phyloP scores from a whole-genome alignment of 2,888 invertebrate genomes.

The Lissonota sp. region DNA sequence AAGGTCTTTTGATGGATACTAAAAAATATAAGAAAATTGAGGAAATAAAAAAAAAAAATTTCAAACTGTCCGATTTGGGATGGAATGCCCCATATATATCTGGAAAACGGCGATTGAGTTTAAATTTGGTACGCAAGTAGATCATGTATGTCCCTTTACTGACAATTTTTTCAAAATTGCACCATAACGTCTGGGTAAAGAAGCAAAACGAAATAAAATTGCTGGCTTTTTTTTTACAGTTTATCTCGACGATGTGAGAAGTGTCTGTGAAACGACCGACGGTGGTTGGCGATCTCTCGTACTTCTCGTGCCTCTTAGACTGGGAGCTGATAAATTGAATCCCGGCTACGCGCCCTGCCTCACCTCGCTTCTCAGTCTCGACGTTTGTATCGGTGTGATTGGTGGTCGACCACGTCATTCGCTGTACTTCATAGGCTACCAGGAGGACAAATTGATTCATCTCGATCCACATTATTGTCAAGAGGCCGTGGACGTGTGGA shows the following conservation, averaged over 20 bases:
- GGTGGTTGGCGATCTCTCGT: slow-evolving; percentile 91
- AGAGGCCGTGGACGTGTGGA: slow-evolving; percentile 94
- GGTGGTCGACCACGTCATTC: slow-evolving; percentile 97
- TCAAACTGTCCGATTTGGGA: no score
- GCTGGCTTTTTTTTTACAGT: slow-evolving; percentile 71
- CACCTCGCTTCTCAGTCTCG: slow-evolving; percentile 91
- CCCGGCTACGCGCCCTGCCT: slow-evolving; percentile 93
- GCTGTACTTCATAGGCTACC: slow-evolving; percentile 96
- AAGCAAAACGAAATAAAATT: no score
- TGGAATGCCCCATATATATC: no score
- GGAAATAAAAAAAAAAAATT: no score
- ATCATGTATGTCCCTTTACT: no score
- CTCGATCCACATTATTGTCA: slow-evolving; percentile 98
- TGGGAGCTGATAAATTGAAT: slow-evolving; percentile 95
- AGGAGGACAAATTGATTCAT: slow-evolving; percentile 96
- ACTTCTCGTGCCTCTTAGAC: slow-evolving; percentile 92
- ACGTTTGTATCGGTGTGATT: slow-evolving; percentile 95
- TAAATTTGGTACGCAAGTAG: no score
- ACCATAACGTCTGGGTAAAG: no score
- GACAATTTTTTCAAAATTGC: no score
- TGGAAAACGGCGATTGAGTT: no score
- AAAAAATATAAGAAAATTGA: no score
- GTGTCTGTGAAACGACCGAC: slow-evolving; percentile 81
- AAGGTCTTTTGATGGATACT: no score
- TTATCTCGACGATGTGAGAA: slow-evolving; percentile 79